Base-by-base conservation (phyloP, 2,797 vertebrate genomes). In the Gymnoscopelus microlampas region DNA sequence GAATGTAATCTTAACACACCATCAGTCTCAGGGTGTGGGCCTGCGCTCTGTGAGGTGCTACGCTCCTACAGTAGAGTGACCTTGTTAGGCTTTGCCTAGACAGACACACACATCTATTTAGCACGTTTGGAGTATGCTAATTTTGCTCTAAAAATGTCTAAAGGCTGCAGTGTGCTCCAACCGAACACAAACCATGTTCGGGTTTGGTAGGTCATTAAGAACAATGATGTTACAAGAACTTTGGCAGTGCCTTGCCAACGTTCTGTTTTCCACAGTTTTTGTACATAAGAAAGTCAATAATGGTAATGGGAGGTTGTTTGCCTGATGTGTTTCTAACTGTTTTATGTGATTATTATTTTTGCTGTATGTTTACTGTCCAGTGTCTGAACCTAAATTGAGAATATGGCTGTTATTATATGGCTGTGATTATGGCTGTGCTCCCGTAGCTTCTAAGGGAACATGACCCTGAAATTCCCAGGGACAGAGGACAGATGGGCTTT, bases 1-100 rank as follows among this genome's bases (percentile, higher is more conserved):
- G 83, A 88, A 75, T 9, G 64, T 9, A 88, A 35, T 84, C 73
- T 77, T 51, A 81, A 78, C 77, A 85, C 60, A 50, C 48, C 73
- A 89, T 84, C 67, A 0, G 77, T 12, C 53, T 65, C 50, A 9
- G 53, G 32, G 74, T 78, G 66, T 79, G 58, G 62, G 13, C 10
- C 14, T 57, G 47, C 54, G 29, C 47, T 24, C 29, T 19, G 47
- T 66, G 49, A 70, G 63, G 59, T 61, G 73, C 64, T 75, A 83
- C 87, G 83, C 50, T 81, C 64, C 63, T 51, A 53, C 3, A 44
- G 39, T 53, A 14, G 13, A 63, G 53, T 78, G 66, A 78, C 61
- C 70, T 71, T 60, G 66, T 83, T 53, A 54, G 68, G 49, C 53
- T 32, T 3, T 11, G 51, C 83, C 74, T 71, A 73, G 73, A 74